These are phyloP conservation scores for Xiphydria camelus DNA, from an alignment of 2,888 invertebrate species.

Conservation along the genomic window DNA sequence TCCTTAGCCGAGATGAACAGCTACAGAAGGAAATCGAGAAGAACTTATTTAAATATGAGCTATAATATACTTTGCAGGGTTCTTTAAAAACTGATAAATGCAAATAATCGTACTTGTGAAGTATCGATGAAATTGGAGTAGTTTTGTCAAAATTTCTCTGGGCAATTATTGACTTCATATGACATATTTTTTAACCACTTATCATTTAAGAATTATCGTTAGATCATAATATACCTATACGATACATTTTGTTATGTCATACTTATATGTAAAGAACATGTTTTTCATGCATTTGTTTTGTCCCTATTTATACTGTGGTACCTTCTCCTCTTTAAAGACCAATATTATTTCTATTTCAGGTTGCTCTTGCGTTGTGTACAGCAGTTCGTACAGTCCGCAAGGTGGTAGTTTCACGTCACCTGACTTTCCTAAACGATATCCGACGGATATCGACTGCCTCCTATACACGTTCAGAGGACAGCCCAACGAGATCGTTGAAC, in stretches of 20 bases:
- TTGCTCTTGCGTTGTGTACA: constrained; percentile 82
- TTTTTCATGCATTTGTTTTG: neutral
- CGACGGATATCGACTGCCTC: constrained; percentile 75
- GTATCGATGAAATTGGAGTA: neutral
- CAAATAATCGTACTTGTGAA: neutral
- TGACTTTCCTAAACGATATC: constrained; percentile 79
- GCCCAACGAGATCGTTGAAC: constrained; percentile 78
- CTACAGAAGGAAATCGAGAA: no score
- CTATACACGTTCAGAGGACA: constrained; percentile 82
- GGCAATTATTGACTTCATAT: neutral
- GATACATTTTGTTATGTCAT: neutral
- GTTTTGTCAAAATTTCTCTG: neutral
- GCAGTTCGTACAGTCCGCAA: constrained; percentile 77
- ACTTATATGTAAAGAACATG: neutral
- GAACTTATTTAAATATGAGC: no score
- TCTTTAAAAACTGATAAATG: no score
- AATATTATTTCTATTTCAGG: constrained; percentile 67
- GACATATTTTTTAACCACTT: no score
- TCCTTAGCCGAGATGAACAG: no score
- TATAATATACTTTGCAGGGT: no score
- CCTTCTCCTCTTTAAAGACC: no score
- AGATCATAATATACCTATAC: no score
- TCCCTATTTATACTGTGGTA: no score
- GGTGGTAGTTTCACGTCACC: constrained; percentile 83
- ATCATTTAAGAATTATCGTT: no score